Base-by-base conservation (phyloP, 2,888 invertebrate genomes). In the Temnothorax unifasciatus region DNA sequence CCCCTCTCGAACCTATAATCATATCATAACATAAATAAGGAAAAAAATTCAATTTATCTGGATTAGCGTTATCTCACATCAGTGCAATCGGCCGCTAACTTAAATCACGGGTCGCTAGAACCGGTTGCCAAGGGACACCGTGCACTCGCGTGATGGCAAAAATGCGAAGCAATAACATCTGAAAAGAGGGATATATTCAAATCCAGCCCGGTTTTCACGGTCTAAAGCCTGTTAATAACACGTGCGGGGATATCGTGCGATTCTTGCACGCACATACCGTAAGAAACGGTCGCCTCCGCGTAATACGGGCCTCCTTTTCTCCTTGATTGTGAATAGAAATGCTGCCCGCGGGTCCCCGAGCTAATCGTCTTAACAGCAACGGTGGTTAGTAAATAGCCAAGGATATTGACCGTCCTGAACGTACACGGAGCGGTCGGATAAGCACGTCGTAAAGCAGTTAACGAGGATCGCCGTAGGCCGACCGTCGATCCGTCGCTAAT, bases 401-500 rank as follows among this genome's bases (percentile, higher is more conserved):
- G 84, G 73, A 88, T 91, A 90, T 90, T 77, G 86, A 87, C 81
- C 84, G 89, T 71, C 87, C 82, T 82, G 73, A 82, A 71, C 68
- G 84, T 71, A 83, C 73, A 82, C 69, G 83, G 13, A 82, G 76
- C 71, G 77, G 75, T 66, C 77, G 71, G 90, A 86, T 91, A 92
- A 89, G 87, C 85, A 83, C 85, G 69, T 86, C 74, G 86, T 89
- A 87, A 91, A 89, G 86, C 75, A 87, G 87, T 89, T 91, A 90
- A 91, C 89, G 87, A 91, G 88, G 50, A 91, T 86, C 85, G 83
- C 83, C 87, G 79, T 82, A 84, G 86, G 82, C 54, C 71, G 81
- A 83, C 71, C 86, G 83, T 66, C 85, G 87, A 91, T 92, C 89
- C 88, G 84, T 89, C 86, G 90, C 88, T 92, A 89, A 90, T 91